Base-by-base conservation (phyloP, 2,797 vertebrate species). In the Mastacembelus armatus region DNA sequence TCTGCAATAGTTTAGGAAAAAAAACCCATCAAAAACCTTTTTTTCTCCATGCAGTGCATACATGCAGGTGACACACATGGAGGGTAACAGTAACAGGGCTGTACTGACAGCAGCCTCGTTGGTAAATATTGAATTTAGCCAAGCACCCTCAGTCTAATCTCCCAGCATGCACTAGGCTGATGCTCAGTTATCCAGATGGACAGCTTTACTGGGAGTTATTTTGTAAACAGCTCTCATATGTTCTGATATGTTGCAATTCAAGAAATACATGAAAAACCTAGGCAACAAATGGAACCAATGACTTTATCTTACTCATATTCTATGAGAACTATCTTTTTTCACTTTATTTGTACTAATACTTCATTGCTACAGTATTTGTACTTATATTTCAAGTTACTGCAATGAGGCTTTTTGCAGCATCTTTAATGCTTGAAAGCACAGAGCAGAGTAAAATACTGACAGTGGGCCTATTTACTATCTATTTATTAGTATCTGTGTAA, bases 141-240 rank as follows among this genome's bases (percentile, higher is more conserved):
- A 62, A 71, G 84, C 68, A 66, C 81, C 60, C 82, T 84, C 76
- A 80, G 77, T 75, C 79, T 81, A 74, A 79, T 84, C 77, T 92
- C 88, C 89, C 86, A 89, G 86, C 83, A 89, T 91, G 89, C 91
- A 83, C 61, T 70, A 77, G 81, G 76, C 68, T 49, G 78, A 56
- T 45, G 76, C 77, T 84, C 80, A 64, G 27, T 79, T 69, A 61
- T 85, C 85, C 89, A 91, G 90, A 90, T 80, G 88, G 87, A 78
- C 39, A 59, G 86, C 83, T 88, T 85, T 83, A 59, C 80, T 59
- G 68, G 24, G 66, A 85, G 83, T 77, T 83, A 86, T 84, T 87
- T 85, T 76, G 82, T 88, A 85, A 89, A 87, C 85, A 88, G 72
- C 73, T 85, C 80, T 92, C 89, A 92, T 90, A 92, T 92, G 89